Evolutionary conservation across 2,888 invertebrate genomes (phyloP).

Genomic region (Oligia latruncula): DNA sequence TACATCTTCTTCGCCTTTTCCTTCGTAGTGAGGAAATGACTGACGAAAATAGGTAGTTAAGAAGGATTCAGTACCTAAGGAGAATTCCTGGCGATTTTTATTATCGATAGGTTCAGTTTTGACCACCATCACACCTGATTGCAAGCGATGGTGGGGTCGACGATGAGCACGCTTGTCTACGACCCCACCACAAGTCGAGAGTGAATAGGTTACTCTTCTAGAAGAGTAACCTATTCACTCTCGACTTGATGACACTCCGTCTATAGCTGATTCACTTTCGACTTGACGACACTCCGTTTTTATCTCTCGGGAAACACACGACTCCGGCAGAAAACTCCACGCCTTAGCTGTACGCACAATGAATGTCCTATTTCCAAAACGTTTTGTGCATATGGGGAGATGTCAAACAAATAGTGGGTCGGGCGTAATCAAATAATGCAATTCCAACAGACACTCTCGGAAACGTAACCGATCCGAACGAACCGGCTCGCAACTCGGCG

Average conservation of each 20-base stretch:
- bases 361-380: neutral
- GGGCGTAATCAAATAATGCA: neutral
- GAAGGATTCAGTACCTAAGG: neutral
- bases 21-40: neutral
- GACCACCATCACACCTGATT: neutral
- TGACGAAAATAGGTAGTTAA: neutral
- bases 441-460: neutral
- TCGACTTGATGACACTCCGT: neutral
- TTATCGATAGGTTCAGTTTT: neutral
- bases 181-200: too few relatives aligned
- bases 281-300: neutral
- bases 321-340: neutral
- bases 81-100: neutral
- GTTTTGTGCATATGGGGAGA: neutral
- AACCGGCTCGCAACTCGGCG: neutral
- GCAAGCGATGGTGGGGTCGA: neutral
- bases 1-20: too few relatives aligned
- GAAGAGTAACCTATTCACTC: neutral
- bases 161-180: neutral
- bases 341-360: neutral
- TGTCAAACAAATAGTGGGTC: neutral
- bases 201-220: too few relatives aligned
- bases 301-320: neutral
- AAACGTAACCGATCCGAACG: neutral
- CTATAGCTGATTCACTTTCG: neutral